These are phyloP conservation scores for Caradrina kadenii DNA, from an alignment of 2,888 invertebrate species.

Conservation along the genomic window DNA sequence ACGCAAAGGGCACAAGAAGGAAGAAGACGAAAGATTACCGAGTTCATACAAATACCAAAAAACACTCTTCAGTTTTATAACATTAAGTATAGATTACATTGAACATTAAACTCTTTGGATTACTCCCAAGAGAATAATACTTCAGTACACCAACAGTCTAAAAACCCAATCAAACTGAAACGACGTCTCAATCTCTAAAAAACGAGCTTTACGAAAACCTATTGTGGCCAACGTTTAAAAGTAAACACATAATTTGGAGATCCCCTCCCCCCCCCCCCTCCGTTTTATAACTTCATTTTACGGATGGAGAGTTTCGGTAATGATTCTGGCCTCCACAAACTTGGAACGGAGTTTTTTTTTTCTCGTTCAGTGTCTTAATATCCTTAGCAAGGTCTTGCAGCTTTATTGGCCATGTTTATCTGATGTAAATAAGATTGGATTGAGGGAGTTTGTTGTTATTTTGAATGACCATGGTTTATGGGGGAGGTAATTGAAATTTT, in stretches of 20 bases:
- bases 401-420: conserved; percentile 60
- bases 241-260: conserved; percentile 68
- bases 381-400: conserved; percentile 50
- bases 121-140: no score
- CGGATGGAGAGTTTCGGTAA: conserved; percentile 69
- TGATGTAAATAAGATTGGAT: conserved; percentile 59
- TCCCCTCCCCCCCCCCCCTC: conserved; percentile 46
- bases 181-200: conserved; percentile 40
- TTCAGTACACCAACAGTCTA: background rate
- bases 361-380: conserved; percentile 56
- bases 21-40: no score
- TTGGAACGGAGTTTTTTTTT: conserved; percentile 61
- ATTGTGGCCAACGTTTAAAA: conserved; percentile 66
- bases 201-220: conserved; percentile 44
- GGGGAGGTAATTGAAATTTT: no score
- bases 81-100: no score
- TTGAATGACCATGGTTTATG: background rate
- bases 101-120: no score
- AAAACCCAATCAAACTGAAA: conserved; percentile 28
- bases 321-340: conserved; percentile 67
- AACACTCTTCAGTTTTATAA: no score
- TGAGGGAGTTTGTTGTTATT: conserved; percentile 9
- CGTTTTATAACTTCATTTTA: conserved; percentile 76
- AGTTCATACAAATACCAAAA: no score
- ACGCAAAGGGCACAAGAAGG: no score